Evolutionary conservation across 2,797 vertebrate genomes (phyloP).

Genomic region (Silurus lanzhouensis): DNA sequence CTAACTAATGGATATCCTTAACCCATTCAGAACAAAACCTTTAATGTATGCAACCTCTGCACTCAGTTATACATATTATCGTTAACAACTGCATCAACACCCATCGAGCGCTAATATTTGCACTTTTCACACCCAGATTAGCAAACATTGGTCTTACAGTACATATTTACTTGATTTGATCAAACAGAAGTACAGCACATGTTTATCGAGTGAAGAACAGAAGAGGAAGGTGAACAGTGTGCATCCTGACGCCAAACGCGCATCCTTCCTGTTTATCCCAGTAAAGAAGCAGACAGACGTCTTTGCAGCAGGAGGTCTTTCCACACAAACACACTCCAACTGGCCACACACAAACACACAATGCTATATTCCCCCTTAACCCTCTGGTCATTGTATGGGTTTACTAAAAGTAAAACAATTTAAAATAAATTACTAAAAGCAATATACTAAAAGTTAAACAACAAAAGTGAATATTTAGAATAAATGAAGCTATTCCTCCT

Average conservation of each 20-base stretch:
- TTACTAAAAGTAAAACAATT: background rate
- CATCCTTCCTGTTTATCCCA: slow-evolving; percentile 56
- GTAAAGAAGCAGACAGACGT: slow-evolving; percentile 37
- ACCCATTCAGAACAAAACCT: background rate
- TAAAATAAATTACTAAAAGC: background rate
- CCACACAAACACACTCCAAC: slow-evolving; percentile 27
- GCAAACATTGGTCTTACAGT: no score
- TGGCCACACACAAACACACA: background rate
- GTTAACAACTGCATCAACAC: background rate
- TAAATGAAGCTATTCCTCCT: no score
- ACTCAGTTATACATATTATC: background rate
- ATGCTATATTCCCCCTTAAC: background rate
- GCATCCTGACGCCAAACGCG: slow-evolving; percentile 20
- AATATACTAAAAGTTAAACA: no score
- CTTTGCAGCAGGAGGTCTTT: slow-evolving; percentile 37
- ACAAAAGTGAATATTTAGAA: no score
- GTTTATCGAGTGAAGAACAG: slow-evolving; percentile 5
- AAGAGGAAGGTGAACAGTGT: slow-evolving; percentile 16
- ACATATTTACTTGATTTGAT: background rate
- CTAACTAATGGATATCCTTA: background rate
- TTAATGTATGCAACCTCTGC: background rate
- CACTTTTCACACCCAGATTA: background rate
- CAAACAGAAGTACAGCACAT: background rate
- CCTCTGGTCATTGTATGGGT: background rate
- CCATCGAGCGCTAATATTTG: background rate